phyloP scores from a whole-genome alignment of 2,888 invertebrate genomes.

The Embidobia sp. region DNA sequence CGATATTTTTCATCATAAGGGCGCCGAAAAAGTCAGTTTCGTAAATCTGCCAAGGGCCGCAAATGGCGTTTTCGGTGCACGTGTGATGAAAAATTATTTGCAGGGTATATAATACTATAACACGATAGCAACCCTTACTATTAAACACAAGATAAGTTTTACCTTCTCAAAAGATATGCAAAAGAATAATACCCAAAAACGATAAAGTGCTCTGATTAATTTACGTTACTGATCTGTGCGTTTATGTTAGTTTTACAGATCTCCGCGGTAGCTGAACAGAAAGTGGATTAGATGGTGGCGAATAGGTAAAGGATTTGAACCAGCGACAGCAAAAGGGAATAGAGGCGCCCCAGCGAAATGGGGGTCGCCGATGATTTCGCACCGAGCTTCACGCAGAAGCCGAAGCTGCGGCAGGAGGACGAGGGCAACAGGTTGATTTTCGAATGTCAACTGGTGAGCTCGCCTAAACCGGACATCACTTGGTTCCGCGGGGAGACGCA shows the following conservation, averaged over 20 bases:
- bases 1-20: too few relatives aligned
- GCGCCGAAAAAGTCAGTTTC: too few relatives aligned
- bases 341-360: slow-evolving; percentile 82
- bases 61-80: too few relatives aligned
- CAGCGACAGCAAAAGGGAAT: slow-evolving; percentile 48
- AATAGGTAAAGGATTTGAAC: slow-evolving; percentile 56
- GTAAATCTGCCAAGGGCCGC: too few relatives aligned
- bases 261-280: slow-evolving; percentile 17
- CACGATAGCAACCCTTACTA: too few relatives aligned
- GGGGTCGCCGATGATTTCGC: slow-evolving; percentile 97
- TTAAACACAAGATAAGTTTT: too few relatives aligned
- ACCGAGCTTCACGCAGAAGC: slow-evolving; percentile 99
- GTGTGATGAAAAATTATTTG: too few relatives aligned
- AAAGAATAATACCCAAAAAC: too few relatives aligned
- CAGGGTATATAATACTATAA: too few relatives aligned
- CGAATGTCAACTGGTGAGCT: slow-evolving; percentile 94
- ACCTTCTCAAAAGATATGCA: too few relatives aligned
- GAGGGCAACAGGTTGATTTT: slow-evolving; percentile 97
- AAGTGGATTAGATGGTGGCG: slow-evolving; percentile 72
- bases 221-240: neutral
- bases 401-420: slow-evolving; percentile 97
- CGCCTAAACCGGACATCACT: slow-evolving; percentile 94
- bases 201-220: too few relatives aligned
- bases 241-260: slow-evolving; percentile 17
- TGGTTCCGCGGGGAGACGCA: slow-evolving; percentile 95